phyloP scores from a whole-genome alignment of 2,888 invertebrate genomes.

The Plutella xylostella region DNA sequence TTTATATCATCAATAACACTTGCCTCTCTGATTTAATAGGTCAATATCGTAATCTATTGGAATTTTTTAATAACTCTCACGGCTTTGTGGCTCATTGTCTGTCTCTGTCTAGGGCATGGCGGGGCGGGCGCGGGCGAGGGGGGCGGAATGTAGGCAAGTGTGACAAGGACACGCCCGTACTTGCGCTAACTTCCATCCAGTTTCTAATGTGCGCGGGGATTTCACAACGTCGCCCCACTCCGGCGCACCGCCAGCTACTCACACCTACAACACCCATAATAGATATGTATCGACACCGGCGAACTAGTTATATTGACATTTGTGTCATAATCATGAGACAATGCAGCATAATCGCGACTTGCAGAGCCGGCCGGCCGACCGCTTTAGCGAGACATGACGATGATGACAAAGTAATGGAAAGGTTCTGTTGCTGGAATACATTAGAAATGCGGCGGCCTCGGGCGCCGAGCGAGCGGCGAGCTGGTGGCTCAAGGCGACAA shows the following conservation, averaged over 20 bases:
- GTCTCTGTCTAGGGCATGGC: constrained; percentile 42
- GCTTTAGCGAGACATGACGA: no score
- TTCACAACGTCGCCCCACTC: constrained; percentile 48
- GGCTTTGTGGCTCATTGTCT: constrained; percentile 59
- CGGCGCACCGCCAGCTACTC: constrained; percentile 42
- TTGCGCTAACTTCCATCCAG: constrained; percentile 66
- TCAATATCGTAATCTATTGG: constrained; percentile 26
- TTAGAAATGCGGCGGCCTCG: constrained; percentile 60
- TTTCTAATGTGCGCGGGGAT: constrained; percentile 63
- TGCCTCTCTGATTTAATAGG: no score
- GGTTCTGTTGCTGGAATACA: constrained; percentile 15
- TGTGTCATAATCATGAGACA: constrained; percentile 1
- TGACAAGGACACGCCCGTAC: constrained; percentile 70
- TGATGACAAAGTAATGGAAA: background rate
- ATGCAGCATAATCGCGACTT: background rate
- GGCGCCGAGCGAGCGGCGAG: constrained; percentile 44
- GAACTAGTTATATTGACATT: background rate
- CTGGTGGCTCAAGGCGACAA: constrained; percentile 52
- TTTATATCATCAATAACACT: no score
- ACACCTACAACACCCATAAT: constrained; percentile 27
- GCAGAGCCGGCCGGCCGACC: background rate
- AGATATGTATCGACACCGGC: background rate
- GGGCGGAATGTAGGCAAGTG: constrained; percentile 68
- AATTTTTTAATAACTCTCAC: constrained; percentile 48
- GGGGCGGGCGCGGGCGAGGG: constrained; percentile 39